Percentiles rank a stretch among this genome's conserved stretches.
Conservation (phyloP, 2,113 vertebrate genomes). For the Lophius piscatorius region DNA sequence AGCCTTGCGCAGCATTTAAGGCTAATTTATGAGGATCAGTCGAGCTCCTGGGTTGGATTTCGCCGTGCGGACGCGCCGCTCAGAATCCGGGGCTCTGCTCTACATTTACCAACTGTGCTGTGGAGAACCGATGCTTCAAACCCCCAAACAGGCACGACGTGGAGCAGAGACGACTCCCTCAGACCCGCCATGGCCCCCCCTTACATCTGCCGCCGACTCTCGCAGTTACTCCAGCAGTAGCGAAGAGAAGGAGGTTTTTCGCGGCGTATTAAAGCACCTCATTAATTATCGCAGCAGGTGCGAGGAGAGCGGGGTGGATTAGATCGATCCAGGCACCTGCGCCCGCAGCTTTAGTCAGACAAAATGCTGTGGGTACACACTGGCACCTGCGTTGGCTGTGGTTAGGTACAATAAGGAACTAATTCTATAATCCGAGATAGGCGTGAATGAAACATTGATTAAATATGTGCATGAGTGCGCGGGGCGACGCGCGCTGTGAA, state of each 20-base stretch:
- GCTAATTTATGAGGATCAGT: constrained; percentile 1
- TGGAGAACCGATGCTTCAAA: constrained; percentile 26
- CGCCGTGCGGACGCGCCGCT: too few species aligned
- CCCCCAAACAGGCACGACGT: constrained; percentile 37
- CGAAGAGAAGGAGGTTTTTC: constrained; percentile 42
- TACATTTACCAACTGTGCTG: constrained; percentile 20
- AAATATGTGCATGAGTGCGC: constrained; percentile 6
- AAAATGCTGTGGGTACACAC: constrained; percentile 57
- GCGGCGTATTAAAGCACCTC: constrained; percentile 50
- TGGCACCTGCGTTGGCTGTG: constrained; percentile 55
- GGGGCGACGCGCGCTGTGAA: not conserved
- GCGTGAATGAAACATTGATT: constrained; percentile 35
- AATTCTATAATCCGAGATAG: constrained; percentile 17
- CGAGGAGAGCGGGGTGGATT: constrained; percentile 51
- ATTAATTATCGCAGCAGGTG: constrained; percentile 76
- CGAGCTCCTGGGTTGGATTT: too few species aligned
- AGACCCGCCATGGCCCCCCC: constrained; percentile 46
- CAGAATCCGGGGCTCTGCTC: too few species aligned
- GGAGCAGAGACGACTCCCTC: constrained; percentile 35
- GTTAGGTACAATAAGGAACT: constrained; percentile 22
- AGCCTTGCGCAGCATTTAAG: constrained; percentile 2
- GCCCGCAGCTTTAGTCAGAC: constrained; percentile 50
- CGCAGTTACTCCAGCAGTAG: constrained; percentile 18
- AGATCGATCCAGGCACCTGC: constrained; percentile 64
- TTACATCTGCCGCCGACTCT: constrained; percentile 45